Percentiles rank a stretch among this genome's conserved stretches.
Evolutionary conservation across 2,113 vertebrate species (phyloP).

Genomic region (Tyto alba): DNA sequence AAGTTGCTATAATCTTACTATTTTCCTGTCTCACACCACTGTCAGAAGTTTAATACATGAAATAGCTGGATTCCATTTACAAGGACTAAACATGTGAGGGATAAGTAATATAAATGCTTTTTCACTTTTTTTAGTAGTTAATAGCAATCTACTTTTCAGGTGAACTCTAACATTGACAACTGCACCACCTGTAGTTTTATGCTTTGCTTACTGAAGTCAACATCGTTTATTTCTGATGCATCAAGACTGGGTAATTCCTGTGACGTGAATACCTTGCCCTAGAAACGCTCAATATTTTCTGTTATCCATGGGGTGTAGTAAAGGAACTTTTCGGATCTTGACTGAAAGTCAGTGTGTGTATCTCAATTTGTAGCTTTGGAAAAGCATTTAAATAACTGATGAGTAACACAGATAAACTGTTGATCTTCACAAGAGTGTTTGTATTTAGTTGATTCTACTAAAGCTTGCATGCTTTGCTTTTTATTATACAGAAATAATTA

Average conservation of each 20-base stretch:
- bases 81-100: not conserved
- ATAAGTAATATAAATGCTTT: not conserved
- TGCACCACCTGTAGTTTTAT: not conserved
- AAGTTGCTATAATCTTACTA: not conserved
- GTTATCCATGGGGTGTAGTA: not conserved
- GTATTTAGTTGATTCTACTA: not conserved
- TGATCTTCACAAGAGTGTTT: not conserved
- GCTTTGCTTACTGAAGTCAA: not conserved
- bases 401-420: not conserved
- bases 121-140: not conserved
- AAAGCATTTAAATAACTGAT: not conserved
- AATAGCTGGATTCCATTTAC: not conserved
- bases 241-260: not conserved
- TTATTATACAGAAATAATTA: not conserved
- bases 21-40: not conserved
- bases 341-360: not conserved
- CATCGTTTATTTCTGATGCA: not conserved
- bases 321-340: not conserved
- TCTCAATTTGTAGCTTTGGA: not conserved
- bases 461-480: not conserved
- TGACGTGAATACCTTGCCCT: not conserved
- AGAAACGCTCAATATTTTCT: not conserved
- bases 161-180: not conserved
- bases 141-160: not conserved
- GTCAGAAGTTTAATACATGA: not conserved